phyloP scores from a whole-genome alignment of 2,113 vertebrate species.

The Cacatua alba region DNA sequence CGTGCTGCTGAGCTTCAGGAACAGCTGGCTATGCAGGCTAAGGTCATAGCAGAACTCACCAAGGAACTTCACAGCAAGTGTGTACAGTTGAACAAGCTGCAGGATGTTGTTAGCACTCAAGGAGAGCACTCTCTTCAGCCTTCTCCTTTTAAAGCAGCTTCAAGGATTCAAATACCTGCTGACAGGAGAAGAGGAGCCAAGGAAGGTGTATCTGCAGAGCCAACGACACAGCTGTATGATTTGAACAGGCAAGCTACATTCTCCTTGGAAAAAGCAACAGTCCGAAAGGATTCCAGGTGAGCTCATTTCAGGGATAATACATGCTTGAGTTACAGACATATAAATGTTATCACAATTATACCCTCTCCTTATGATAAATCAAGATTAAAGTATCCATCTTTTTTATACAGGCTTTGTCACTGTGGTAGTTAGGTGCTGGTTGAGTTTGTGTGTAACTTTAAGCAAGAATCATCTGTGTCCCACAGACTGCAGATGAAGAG shows the following conservation, averaged over 20 bases:
- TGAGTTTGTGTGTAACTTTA: background rate
- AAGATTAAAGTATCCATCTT: background rate
- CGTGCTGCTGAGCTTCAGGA: slow-evolving; percentile 82
- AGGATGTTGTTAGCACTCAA: slow-evolving; percentile 81
- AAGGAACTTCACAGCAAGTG: slow-evolving; percentile 87
- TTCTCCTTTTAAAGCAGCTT: slow-evolving; percentile 68
- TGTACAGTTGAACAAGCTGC: slow-evolving; percentile 85
- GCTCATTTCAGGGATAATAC: background rate
- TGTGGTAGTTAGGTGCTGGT: background rate
- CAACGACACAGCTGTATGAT: slow-evolving; percentile 84
- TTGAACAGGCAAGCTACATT: slow-evolving; percentile 80
- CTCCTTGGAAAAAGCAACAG: slow-evolving; percentile 87
- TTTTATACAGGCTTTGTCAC: background rate
- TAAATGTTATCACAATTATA: background rate
- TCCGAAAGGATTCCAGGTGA: slow-evolving; percentile 91
- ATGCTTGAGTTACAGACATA: background rate
- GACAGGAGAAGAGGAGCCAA: slow-evolving; percentile 88
- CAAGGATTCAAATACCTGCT: slow-evolving; percentile 67
- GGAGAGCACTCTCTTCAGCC: slow-evolving; percentile 57
- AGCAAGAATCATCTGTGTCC: background rate
- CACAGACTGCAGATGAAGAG: background rate
- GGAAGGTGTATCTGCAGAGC: slow-evolving; percentile 92
- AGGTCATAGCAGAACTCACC: slow-evolving; percentile 81
- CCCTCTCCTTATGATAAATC: background rate
- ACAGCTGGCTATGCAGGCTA: slow-evolving; percentile 80